Percentiles rank a stretch among this genome's conserved stretches.
Evolutionary conservation across 64 coral and sea anemone genomes (phyloP).

Genomic region (Montipora efflorescens): DNA sequence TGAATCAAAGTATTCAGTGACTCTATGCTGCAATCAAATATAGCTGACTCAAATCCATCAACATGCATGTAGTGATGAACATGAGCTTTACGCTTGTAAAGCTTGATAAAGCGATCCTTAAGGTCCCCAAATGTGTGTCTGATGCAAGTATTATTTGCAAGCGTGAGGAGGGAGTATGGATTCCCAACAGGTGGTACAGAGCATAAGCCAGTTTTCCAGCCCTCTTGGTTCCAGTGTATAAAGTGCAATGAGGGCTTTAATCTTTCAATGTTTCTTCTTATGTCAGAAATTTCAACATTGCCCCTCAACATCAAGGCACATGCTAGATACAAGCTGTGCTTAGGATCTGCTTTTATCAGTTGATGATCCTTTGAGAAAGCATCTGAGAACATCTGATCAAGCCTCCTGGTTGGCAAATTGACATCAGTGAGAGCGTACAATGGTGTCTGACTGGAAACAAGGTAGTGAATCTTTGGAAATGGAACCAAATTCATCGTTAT

Average conservation of each 20-base stretch:
- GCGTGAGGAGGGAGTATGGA: slow-evolving; percentile 89
- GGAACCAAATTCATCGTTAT: slow-evolving; percentile 99
- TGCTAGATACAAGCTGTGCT: slow-evolving; percentile 91
- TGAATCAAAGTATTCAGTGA: slow-evolving; percentile 83
- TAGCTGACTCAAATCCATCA: slow-evolving; percentile 77
- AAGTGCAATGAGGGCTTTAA: slow-evolving; percentile 92
- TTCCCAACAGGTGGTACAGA: slow-evolving; percentile 92
- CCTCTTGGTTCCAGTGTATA: slow-evolving; percentile 99
- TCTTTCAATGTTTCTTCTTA: slow-evolving; percentile 96
- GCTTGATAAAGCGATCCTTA: slow-evolving; percentile 89
- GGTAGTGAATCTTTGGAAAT: slow-evolving; percentile 96
- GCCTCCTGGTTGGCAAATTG: slow-evolving; percentile 79
- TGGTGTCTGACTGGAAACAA: slow-evolving; percentile 96
- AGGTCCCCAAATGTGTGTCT: slow-evolving; percentile 85
- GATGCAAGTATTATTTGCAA: slow-evolving; percentile 97
- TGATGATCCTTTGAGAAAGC: slow-evolving; percentile 96
- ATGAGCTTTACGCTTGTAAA: slow-evolving; percentile 94
- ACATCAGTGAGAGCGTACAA: slow-evolving; percentile 96
- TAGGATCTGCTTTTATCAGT: slow-evolving; percentile 95
- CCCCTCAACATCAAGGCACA: slow-evolving; percentile 97
- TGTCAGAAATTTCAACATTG: slow-evolving; percentile 95
- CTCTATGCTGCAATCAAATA: slow-evolving; percentile 91
- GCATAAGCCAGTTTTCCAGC: slow-evolving; percentile 97
- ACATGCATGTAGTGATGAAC: slow-evolving; percentile 94
- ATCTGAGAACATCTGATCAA: slow-evolving; percentile 97